Conservation (phyloP, 1,140 invertebrate genomes). For the Macrobrachium nipponense region DNA sequence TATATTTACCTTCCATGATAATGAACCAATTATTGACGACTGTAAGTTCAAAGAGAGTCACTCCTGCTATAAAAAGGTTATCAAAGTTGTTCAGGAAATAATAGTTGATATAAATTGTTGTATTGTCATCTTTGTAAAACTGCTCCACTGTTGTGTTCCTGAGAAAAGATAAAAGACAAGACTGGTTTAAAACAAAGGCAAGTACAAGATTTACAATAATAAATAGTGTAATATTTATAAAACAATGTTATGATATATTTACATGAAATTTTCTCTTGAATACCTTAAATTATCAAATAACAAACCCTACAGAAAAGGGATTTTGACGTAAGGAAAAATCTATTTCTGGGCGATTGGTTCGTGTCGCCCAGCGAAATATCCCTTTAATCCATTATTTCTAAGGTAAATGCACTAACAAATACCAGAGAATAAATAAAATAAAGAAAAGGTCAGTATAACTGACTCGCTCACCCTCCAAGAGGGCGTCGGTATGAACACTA, state of each 20-base stretch:
- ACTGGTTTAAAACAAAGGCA: not conserved
- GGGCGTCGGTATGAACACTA: too few species aligned
- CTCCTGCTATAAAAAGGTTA: slow-evolving; percentile 70
- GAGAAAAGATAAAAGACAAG: slow-evolving; percentile 45
- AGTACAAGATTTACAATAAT: not conserved
- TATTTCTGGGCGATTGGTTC: too few species aligned
- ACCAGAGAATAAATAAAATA: too few species aligned
- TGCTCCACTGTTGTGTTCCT: slow-evolving; percentile 88
- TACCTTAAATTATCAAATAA: too few species aligned
- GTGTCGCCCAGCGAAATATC: too few species aligned
- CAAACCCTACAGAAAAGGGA: too few species aligned
- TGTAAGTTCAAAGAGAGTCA: slow-evolving; percentile 91
- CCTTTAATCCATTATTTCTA: too few species aligned
- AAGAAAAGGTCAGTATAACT: too few species aligned
- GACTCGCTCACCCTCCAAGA: too few species aligned
- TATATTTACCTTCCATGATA: slow-evolving; percentile 89
- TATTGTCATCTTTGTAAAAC: slow-evolving; percentile 78
- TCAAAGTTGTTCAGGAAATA: slow-evolving; percentile 92
- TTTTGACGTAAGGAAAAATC: too few species aligned
- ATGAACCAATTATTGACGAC: slow-evolving; percentile 76
- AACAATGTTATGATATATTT: not conserved
- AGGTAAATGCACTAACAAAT: too few species aligned
- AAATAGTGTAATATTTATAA: not conserved
- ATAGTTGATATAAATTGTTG: slow-evolving; percentile 78
- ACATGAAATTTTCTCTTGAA: too few species aligned